These are phyloP conservation scores for Catharus ustulatus DNA, from an alignment of 2,797 vertebrate species.

Conservation along the genomic window DNA sequence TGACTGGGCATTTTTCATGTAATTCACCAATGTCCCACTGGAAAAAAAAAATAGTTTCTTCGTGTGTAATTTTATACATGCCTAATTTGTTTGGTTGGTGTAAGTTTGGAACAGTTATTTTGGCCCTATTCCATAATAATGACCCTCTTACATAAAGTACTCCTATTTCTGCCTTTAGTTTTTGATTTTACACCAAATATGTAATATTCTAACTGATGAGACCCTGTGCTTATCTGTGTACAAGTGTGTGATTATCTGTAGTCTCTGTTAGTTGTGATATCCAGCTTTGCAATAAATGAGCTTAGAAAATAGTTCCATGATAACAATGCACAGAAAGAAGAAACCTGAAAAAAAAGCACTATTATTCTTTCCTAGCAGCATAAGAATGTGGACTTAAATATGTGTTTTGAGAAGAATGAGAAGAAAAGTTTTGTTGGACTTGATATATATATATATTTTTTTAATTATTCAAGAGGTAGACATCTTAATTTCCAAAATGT, in stretches of 20 bases:
- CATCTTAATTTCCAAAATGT: neutral
- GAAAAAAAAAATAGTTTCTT: neutral
- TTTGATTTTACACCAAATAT: neutral
- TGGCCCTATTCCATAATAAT: neutral
- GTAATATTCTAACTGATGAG: neutral
- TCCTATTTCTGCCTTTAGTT: neutral
- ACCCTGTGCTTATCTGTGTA: neutral
- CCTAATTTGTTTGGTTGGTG: neutral
- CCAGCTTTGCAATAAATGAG: neutral
- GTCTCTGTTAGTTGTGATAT: neutral
- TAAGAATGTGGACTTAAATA: neutral
- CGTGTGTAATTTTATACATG: neutral
- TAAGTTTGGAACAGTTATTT: neutral
- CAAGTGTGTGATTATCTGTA: neutral
- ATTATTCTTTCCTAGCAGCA: neutral
- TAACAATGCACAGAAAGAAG: neutral
- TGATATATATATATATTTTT: too few species aligned
- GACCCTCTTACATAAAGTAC: neutral
- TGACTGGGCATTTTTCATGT: neutral
- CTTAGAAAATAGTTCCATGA: neutral
- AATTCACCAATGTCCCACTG: neutral
- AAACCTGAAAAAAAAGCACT: neutral
- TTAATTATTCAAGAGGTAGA: neutral
- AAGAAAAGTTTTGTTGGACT: neutral
- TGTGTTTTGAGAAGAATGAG: neutral